A percentile compares a stretch with the other conserved stretches of the same genome.
Conservation (phyloP, 2,888 invertebrate species). For the Stegana nigrithorax region DNA sequence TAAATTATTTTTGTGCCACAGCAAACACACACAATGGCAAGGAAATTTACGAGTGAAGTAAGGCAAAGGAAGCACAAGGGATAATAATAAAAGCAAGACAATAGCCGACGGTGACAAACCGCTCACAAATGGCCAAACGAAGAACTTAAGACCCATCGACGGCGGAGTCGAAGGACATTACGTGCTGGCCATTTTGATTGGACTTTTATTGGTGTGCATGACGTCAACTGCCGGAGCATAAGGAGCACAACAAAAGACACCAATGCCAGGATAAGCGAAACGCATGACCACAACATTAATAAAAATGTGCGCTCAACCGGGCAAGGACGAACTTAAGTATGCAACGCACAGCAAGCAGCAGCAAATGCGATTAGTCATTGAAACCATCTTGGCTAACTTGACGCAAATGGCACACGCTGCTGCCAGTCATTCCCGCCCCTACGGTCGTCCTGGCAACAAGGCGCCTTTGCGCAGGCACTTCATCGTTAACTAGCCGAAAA, state of each 20-base stretch:
- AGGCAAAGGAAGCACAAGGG: not conserved
- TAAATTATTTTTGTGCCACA: slow-evolving; percentile 28
- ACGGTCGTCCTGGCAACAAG: no score
- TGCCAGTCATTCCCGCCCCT: no score
- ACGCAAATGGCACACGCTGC: no score
- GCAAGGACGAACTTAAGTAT: not conserved
- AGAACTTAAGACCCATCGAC: no score
- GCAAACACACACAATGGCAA: no score
- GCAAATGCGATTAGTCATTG: not conserved
- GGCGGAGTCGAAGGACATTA: not conserved
- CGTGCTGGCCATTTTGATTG: not conserved
- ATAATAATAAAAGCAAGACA: no score
- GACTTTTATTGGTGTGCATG: slow-evolving; percentile 4
- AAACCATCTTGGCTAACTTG: no score
- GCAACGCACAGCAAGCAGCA: not conserved
- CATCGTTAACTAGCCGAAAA: no score
- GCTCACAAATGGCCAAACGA: no score
- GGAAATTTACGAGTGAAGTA: slow-evolving; percentile 17
- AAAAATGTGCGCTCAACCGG: not conserved
- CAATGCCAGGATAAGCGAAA: not conserved
- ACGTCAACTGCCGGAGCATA: not conserved
- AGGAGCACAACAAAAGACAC: not conserved
- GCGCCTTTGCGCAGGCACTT: no score
- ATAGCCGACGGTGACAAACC: no score
- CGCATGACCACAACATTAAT: not conserved